Conservation (phyloP, 1,140 invertebrate genomes). For the Danaus plexippus region DNA sequence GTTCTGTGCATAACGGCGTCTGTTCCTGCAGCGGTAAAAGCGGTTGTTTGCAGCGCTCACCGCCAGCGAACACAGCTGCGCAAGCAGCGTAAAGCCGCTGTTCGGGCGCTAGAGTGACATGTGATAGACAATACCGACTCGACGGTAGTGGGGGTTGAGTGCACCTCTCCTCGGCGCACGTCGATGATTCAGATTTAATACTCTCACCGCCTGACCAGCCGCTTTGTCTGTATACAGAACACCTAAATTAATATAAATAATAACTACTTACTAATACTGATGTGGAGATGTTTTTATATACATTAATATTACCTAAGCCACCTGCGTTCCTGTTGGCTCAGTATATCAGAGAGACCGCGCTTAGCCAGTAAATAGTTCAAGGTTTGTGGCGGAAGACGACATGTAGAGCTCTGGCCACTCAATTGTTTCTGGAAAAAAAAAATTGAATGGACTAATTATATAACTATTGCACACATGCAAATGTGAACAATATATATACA, state of each 20-base stretch:
- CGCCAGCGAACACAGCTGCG: constrained; percentile 89
- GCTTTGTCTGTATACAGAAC: constrained; percentile 27
- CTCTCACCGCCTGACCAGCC: constrained; percentile 57
- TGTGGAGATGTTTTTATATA: too few species aligned
- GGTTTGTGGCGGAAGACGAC: constrained; percentile 46
- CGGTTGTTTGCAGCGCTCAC: constrained; percentile 89
- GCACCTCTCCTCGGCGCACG: constrained; percentile 65
- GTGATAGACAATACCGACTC: constrained; percentile 85
- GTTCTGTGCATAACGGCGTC: constrained; percentile 86
- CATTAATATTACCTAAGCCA: constrained; percentile 43
- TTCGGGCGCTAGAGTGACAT: constrained; percentile 90
- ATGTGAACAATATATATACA: too few species aligned
- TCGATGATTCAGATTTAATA: constrained; percentile 25
- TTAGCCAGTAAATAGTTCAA: constrained; percentile 54
- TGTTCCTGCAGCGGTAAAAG: constrained; percentile 89
- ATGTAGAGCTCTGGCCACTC: constrained; percentile 32
- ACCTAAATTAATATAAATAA: background rate
- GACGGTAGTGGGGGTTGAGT: constrained; percentile 81
- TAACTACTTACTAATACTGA: too few species aligned
- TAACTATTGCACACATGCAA: too few species aligned
- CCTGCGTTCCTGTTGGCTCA: constrained; percentile 61
- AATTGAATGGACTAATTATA: too few species aligned
- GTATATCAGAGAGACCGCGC: constrained; percentile 47
- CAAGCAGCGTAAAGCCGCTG: constrained; percentile 92
- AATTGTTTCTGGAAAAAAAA: constrained; percentile 50